phyloP scores from a whole-genome alignment of 2,113 vertebrate species.

The Ptychochromis oligacanthus region DNA sequence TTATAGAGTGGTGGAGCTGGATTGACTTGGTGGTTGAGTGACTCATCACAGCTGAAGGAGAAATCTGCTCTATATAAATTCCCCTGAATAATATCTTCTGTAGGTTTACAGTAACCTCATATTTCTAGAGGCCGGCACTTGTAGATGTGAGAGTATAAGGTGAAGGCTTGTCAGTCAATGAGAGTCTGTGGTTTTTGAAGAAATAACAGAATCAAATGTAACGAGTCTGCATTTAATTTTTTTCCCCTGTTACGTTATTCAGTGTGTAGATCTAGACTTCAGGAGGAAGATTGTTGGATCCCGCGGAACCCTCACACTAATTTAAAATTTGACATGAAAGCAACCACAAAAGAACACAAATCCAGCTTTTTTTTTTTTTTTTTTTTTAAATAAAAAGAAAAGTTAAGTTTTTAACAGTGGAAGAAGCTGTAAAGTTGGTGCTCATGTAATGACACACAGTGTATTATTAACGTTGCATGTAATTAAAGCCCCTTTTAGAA shows the following conservation, averaged over 20 bases:
- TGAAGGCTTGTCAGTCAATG: neutral
- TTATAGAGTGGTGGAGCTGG: constrained; percentile 9
- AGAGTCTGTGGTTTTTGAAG: neutral
- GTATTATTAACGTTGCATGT: too few species aligned
- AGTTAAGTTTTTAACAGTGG: neutral
- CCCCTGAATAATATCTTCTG: neutral
- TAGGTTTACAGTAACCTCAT: neutral
- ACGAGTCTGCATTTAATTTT: neutral
- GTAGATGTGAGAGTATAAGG: too few species aligned
- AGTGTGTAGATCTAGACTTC: neutral
- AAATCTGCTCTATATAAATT: neutral
- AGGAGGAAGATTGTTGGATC: neutral
- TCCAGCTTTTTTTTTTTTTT: neutral
- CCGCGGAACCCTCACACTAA: neutral
- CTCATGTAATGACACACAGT: too few species aligned
- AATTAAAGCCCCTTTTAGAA: too few species aligned
- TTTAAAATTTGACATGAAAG: neutral
- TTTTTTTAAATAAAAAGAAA: too few species aligned
- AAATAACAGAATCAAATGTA: neutral
- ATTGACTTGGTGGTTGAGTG: constrained; percentile 9
- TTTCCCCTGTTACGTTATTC: neutral
- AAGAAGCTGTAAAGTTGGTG: neutral
- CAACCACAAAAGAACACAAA: neutral
- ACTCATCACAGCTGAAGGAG: neutral
- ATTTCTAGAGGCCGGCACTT: neutral